Base-by-base conservation (phyloP, 2,113 vertebrate species). In the Vidua chalybeata region DNA sequence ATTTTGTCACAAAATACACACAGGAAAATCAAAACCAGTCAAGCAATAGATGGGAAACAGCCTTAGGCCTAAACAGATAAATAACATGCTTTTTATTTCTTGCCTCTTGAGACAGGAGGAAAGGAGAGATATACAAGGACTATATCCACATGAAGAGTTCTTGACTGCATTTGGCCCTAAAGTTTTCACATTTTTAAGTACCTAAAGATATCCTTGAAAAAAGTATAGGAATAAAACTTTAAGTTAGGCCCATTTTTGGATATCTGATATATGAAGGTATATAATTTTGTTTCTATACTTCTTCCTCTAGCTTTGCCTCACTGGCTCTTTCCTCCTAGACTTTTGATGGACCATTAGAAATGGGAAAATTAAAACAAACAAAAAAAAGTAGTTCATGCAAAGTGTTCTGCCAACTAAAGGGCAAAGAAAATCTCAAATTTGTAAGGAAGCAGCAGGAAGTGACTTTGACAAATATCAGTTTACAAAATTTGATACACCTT, bases 211-310 rank as follows among this genome's bases (percentile, higher is more conserved):
- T 15, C 15, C 3, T 69, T 10, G 1, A 61, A 51, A 88, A 58
- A 83, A 49, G 0, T 4, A 55, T 30, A 11, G 21, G 6, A 69
- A 39, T 51, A 72, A 43, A 92, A 90, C 15, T 85, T 43, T 27
- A 45, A 62, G 17, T 61, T 66, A 54, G 31, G 15, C 12, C 15
- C 3, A 22, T 3, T n/a, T 68, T 76, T 28, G 4, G 10, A 12
- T 54, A 31, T 9, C 5, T 45, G 9, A 24, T 9, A 2, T 33
- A 33, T 33, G 16, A 78, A 67, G 4, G 3, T 48, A 30, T 35
- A 41, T 55, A 16, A 16, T 56, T 14, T 7, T 55, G 1, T 17
- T 28, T 71, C 16, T n/a, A 46, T 75, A 27, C 8, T 0, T 0
- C 18, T 92, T 85, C 67, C 45, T 21, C 20, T 45, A 24, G 2